phyloP scores from a whole-genome alignment of 2,888 invertebrate species.

The Coelinius sp. region DNA sequence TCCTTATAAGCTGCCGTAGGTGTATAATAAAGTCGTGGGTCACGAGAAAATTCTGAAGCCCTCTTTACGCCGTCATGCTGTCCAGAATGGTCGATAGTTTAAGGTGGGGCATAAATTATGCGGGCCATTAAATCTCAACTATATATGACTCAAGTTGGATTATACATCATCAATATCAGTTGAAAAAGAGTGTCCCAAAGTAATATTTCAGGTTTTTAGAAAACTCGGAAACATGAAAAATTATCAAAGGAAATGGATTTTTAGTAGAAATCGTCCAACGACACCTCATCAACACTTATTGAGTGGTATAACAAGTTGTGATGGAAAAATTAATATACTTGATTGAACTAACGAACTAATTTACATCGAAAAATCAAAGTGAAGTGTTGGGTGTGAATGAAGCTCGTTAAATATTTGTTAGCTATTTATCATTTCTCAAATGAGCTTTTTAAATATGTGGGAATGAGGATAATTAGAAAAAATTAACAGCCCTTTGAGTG shows the following conservation, averaged over 20 bases:
- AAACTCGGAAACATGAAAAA: neutral
- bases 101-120: constrained; percentile 63
- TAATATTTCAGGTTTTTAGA: neutral
- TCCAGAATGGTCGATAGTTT: constrained; percentile 45
- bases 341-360: constrained; percentile 1
- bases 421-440: constrained; percentile 22
- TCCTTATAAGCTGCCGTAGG: constrained; percentile 48
- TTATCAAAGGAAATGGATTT: neutral
- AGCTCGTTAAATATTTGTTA: constrained; percentile 27
- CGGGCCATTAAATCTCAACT: constrained; percentile 63
- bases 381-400: neutral
- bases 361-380: neutral
- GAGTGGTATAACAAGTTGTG: neutral
- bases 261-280: neutral
- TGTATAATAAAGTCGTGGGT: constrained; percentile 62
- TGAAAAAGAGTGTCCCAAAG: constrained; percentile 39
- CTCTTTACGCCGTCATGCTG: constrained; percentile 13
- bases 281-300: constrained; percentile 1
- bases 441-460: constrained; percentile 32
- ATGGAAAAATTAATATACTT: constrained; percentile 15
- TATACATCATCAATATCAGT: constrained; percentile 59
- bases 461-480: constrained; percentile 39
- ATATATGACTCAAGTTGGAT: constrained; percentile 51
- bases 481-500: constrained; percentile 15
- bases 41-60: constrained; percentile 27